phyloP scores from a whole-genome alignment of 2,113 vertebrate species.

The Oxygymnocypris stewartii region DNA sequence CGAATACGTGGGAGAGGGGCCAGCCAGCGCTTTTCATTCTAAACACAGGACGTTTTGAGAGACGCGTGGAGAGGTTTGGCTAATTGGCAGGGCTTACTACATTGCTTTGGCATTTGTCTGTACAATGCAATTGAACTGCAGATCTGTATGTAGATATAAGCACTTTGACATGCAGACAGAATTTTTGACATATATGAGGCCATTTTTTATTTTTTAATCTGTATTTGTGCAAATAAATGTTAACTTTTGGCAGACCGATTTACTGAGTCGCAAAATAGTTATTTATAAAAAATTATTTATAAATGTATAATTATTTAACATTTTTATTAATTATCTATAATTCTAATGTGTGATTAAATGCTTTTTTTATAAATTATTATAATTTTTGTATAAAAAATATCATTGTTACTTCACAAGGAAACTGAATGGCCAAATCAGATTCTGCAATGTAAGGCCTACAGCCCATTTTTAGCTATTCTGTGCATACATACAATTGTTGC shows the following conservation, averaged over 20 bases:
- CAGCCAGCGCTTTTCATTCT: slow-evolving; percentile 51
- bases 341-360: background rate
- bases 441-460: background rate
- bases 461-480: background rate
- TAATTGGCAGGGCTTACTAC: slow-evolving; percentile 51
- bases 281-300: background rate
- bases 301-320: background rate
- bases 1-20: slow-evolving; percentile 36
- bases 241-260: background rate
- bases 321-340: background rate
- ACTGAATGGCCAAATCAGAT: background rate
- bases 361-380: no score
- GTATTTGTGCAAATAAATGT: background rate
- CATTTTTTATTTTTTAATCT: background rate
- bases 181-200: background rate
- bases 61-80: slow-evolving; percentile 47
- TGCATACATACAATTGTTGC: background rate
- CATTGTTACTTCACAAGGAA: background rate
- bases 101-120: slow-evolving; percentile 52
- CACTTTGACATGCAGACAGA: slow-evolving; percentile 18
- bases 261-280: background rate
- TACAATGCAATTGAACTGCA: slow-evolving; percentile 49
- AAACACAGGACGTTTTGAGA: slow-evolving; percentile 48
- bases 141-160: slow-evolving; percentile 45
- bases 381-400: background rate